Evolutionary conservation across 1,140 invertebrate species (phyloP).

Genomic region (Chlorops oryzae): DNA sequence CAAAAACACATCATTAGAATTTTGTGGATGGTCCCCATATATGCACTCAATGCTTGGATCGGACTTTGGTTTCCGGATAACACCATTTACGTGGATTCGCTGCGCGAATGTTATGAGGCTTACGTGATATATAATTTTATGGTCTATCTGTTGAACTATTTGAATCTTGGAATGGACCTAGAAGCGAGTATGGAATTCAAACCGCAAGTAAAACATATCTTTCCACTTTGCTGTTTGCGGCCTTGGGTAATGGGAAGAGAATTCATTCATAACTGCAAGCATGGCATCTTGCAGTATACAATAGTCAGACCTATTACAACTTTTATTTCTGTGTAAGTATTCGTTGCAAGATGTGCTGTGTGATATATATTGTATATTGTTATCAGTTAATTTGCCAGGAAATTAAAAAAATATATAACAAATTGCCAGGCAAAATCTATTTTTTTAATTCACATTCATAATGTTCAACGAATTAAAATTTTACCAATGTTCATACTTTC

Average conservation of each 20-base stretch:
- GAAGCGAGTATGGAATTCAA: constrained; percentile 77
- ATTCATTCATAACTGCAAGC: constrained; percentile 91
- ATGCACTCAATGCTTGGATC: constrained; percentile 88
- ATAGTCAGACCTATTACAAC: constrained; percentile 83
- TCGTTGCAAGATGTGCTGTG: background rate
- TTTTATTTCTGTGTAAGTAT: constrained; percentile 76
- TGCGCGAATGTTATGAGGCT: constrained; percentile 91
- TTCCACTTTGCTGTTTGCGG: constrained; percentile 75
- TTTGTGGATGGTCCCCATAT: constrained; percentile 97
- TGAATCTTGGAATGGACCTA: constrained; percentile 75
- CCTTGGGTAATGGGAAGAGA: constrained; percentile 86
- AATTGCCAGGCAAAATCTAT: too few species aligned
- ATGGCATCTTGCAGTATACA: constrained; percentile 93
- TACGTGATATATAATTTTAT: constrained; percentile 98
- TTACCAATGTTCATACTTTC: too few species aligned
- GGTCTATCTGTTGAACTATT: constrained; percentile 87
- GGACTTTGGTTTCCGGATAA: constrained; percentile 73
- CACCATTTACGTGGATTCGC: constrained; percentile 86
- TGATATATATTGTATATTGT: background rate
- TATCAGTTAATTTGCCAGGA: background rate
- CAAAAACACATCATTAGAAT: constrained; percentile 95
- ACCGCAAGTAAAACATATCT: constrained; percentile 76
- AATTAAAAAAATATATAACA: too few species aligned
- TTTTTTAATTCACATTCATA: too few species aligned
- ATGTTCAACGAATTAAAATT: too few species aligned